Evolutionary conservation across 2,888 invertebrate genomes (phyloP), one percentile per base, ranked within the genome.

Genomic region (Athalia cordata): DNA sequence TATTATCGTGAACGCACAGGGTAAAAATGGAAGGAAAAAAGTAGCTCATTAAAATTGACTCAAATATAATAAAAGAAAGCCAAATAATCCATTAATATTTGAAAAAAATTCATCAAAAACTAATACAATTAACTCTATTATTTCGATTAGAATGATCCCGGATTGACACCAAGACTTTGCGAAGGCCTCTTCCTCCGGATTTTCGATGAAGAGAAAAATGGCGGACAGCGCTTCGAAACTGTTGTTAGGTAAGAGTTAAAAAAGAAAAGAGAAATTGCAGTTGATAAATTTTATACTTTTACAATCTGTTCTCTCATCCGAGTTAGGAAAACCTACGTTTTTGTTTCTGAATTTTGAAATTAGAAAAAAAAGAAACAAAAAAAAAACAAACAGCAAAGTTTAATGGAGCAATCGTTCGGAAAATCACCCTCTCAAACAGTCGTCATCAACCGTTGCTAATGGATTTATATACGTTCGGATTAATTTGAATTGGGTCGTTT

Each of bases 121-220:
- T 13, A 55, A 8, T 55, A n/a, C n/a, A 8, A 15, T 13, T 29
- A 13, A 6, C 15, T 13, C 45, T 9, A 61, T 45, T 47, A 13
- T 70, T 80, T 80, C 78, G 82, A 83, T 66, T 85, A 91, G 85
- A 91, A 91, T 74, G 91, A 92, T 86, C 92, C 91, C n/a, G 93
- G 93, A 4, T 84, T 93, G 11, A 93, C 92, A 70, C 93, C 93
- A 11, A 88, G 92, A 79, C 90, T 93, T 57, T 93, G 93, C 84
- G 86, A 91, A 83, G 90, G 90, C 62, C 86, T 93, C 66, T 93
- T 93, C 77, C 70, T 82, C 6, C 82, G 84, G 77, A 85, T 89
- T 43, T 87, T 89, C 4, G 85, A 88, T n/a, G 89, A 88, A 49
- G 86, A 87, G 50, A 89, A 87, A 80, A 83, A 85, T 15, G 82